Percentiles rank a stretch among this genome's conserved stretches.
These are phyloP conservation scores for Acronicta aceris DNA, from an alignment of 2,888 invertebrate genomes.

Conservation along the genomic window DNA sequence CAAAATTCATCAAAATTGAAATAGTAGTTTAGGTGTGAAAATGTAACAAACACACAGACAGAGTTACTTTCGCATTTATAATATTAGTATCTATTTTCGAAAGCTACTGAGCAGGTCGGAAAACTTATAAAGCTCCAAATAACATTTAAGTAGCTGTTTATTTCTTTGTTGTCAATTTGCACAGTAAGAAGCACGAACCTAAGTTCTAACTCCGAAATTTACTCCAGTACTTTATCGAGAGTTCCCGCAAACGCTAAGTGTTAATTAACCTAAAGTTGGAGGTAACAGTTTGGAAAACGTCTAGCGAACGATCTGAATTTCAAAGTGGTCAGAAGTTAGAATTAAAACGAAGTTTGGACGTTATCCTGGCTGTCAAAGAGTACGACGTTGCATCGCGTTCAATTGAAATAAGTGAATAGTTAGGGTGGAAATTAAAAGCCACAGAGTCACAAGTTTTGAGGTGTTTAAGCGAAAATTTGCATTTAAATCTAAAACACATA, in stretches of 20 bases:
- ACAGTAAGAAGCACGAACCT: too few relatives aligned
- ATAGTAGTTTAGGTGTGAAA: too few relatives aligned
- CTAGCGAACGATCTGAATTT: conserved; percentile 29
- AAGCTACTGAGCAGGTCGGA: too few relatives aligned
- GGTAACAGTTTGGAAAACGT: conserved; percentile 40
- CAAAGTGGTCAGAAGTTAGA: conserved; percentile 34
- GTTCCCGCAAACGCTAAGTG: conserved; percentile 25
- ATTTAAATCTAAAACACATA: neutral
- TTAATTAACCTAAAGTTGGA: conserved; percentile 37
- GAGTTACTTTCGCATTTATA: too few relatives aligned
- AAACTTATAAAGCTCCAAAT: too few relatives aligned
- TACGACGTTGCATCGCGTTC: conserved; percentile 12
- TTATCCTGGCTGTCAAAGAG: conserved; percentile 39
- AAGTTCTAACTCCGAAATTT: neutral
- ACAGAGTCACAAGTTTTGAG: neutral
- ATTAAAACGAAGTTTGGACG: conserved; percentile 48
- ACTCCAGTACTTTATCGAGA: neutral
- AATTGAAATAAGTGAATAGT: conserved; percentile 8
- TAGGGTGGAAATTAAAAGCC: conserved; percentile 6
- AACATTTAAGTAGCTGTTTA: too few relatives aligned
- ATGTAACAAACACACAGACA: too few relatives aligned
- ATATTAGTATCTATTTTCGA: too few relatives aligned
- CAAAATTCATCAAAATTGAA: too few relatives aligned
- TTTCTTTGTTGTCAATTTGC: too few relatives aligned
- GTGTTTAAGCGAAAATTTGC: neutral